These are phyloP conservation scores for Panzeria rudis DNA, from an alignment of 2,888 invertebrate species.

Conservation along the genomic window DNA sequence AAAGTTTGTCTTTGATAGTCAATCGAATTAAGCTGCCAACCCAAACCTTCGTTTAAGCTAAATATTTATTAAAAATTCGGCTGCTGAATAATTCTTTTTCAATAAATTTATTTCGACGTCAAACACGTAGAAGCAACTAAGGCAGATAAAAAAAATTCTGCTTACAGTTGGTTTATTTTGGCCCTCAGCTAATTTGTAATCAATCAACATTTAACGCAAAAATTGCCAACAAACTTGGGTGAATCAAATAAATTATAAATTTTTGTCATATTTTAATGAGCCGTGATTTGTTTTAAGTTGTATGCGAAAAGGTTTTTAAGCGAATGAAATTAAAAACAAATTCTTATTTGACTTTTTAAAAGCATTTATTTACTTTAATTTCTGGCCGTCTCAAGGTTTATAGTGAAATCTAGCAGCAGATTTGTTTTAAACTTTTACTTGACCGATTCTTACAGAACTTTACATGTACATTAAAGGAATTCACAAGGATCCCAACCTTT, in stretches of 20 bases:
- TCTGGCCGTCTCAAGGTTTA: too few species aligned
- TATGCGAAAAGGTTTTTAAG: too few species aligned
- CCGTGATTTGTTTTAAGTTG: slow-evolving; percentile 14
- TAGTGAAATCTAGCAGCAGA: too few species aligned
- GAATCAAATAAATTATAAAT: slow-evolving; percentile 11
- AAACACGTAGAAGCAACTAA: not conserved
- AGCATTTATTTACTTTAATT: too few species aligned
- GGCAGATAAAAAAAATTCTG: not conserved
- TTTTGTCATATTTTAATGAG: slow-evolving; percentile 6
- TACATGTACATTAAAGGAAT: too few species aligned
- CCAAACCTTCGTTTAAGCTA: not conserved
- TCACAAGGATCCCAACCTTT: too few species aligned
- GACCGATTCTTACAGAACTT: too few species aligned
- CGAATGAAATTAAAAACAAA: too few species aligned
- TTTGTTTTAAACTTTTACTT: too few species aligned
- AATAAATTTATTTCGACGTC: not conserved
- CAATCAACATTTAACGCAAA: slow-evolving; percentile 46
- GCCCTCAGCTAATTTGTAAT: slow-evolving; percentile 49
- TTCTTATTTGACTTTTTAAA: too few species aligned
- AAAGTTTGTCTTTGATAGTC: not conserved
- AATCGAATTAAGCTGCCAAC: not conserved
- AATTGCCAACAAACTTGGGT: not conserved
- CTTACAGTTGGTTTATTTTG: not conserved
- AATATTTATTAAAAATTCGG: not conserved
- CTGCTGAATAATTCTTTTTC: not conserved